Base-by-base conservation (phyloP, 1,140 invertebrate species). In the Streblospio benedicti region DNA sequence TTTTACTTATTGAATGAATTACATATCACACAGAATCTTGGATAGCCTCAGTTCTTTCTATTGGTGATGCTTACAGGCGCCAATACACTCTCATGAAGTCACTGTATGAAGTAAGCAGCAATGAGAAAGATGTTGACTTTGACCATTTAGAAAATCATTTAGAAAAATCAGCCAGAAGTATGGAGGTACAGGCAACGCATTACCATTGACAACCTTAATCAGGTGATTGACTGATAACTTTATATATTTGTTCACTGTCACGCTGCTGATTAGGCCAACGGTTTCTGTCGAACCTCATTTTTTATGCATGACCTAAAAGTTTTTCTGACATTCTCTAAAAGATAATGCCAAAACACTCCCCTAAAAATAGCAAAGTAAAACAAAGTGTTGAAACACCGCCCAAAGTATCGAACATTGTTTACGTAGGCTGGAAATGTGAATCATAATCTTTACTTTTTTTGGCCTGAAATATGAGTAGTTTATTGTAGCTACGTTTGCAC, bases 41-140 rank as follows among this genome's bases (percentile, higher is more conserved):
- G 20, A 23, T n/a, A 25, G 18, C 9, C 27, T 18, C 32, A 18
- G 18, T 30, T 12, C 23, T 50, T 16, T 14, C 9, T n/a, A n/a
- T n/a, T n/a, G n/a, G n/a, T n/a, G n/a, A n/a, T n/a, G n/a, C n/a
- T 58, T 52, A 1, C 49, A 62, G 61, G 55, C 44, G 45, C 43
- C 20, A 62, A 62, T 44, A 30, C 61, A 32, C 52, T n/a, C n/a
- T 63, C 50, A 63, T 63, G 43, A 53, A 50, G 27, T 31, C 47
- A 41, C 23, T 63, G 14, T 60, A 63, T 45, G 61, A 63, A 31
- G 35, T 50, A 4, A 31, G 53, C 31, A 59, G 9, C 14, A 14
- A 25, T 1, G 49, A 27, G 6, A 1, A 25, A 5, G 9, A 6
- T 18, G 32, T 14, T 14, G 51, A 54, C 27, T 16, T 63, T 16